phyloP scores from a whole-genome alignment of 2,113 vertebrate species.

The Myotis lucifugus region DNA sequence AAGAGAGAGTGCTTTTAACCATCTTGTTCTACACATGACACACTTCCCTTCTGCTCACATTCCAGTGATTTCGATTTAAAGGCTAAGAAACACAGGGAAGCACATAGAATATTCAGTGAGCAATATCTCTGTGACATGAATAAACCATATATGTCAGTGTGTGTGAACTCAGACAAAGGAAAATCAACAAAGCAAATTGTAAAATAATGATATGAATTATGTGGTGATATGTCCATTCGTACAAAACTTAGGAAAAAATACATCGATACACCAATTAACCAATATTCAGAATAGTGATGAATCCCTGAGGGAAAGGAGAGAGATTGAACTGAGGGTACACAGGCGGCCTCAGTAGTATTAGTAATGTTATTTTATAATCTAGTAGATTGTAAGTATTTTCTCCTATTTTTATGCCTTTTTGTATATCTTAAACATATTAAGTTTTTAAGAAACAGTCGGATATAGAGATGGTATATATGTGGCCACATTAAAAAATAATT shows the following conservation, averaged over 20 bases:
- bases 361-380: neutral
- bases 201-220: conserved; percentile 24
- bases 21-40: neutral
- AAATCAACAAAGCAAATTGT: conserved; percentile 14
- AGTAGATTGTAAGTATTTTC: neutral
- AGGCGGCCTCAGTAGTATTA: neutral
- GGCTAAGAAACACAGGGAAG: neutral
- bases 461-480: neutral
- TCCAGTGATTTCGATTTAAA: neutral
- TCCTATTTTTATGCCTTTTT: conserved; percentile 16
- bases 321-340: neutral
- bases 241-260: conserved; percentile 21
- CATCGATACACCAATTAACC: neutral
- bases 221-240: neutral
- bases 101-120: conserved; percentile 1
- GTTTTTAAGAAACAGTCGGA: neutral
- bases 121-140: neutral
- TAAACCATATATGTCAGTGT: neutral
- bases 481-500: conserved; percentile 30
- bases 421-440: conserved; percentile 13
- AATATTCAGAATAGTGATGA: neutral
- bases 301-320: neutral
- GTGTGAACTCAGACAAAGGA: conserved; percentile 35
- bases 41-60: neutral
- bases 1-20: neutral